phyloP scores from a whole-genome alignment of 2,113 vertebrate species.

The Aegypius monachus region DNA sequence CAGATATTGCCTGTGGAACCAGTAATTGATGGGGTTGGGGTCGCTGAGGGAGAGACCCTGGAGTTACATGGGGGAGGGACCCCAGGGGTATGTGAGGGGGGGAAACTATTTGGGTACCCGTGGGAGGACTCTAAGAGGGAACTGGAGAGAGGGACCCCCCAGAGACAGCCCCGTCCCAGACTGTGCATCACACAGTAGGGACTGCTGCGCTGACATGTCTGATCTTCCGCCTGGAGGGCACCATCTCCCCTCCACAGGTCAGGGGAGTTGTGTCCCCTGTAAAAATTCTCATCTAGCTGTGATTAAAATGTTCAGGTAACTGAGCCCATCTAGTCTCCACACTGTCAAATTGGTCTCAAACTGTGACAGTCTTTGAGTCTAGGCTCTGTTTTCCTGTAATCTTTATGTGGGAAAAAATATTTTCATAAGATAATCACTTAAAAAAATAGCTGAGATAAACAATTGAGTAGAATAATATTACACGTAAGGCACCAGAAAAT shows the following conservation, averaged over 20 bases:
- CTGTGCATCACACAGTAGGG: rapidly evolving
- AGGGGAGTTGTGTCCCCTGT: neutral
- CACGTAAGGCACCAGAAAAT: neutral
- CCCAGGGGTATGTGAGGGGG: too few relatives aligned
- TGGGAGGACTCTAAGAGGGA: neutral
- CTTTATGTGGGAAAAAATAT: neutral
- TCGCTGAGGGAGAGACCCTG: rapidly evolving
- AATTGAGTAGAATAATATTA: neutral
- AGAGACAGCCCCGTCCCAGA: rapidly evolving
- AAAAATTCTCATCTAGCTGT: neutral
- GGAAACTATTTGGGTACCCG: neutral
- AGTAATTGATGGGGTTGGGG: rapidly evolving
- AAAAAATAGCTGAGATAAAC: neutral
- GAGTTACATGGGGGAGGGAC: rapidly evolving
- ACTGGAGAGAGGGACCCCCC: neutral
- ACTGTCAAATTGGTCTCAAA: neutral
- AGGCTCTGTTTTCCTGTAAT: neutral
- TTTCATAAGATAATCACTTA: neutral
- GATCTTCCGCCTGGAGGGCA: neutral
- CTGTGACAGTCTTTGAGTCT: neutral
- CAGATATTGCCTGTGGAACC: neutral
- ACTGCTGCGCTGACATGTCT: neutral
- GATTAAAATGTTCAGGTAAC: neutral
- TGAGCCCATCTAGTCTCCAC: neutral
- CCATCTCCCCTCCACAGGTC: rapidly evolving